Evolutionary conservation across 2,797 vertebrate genomes (phyloP).

Genomic region (Salarias fasciatus): DNA sequence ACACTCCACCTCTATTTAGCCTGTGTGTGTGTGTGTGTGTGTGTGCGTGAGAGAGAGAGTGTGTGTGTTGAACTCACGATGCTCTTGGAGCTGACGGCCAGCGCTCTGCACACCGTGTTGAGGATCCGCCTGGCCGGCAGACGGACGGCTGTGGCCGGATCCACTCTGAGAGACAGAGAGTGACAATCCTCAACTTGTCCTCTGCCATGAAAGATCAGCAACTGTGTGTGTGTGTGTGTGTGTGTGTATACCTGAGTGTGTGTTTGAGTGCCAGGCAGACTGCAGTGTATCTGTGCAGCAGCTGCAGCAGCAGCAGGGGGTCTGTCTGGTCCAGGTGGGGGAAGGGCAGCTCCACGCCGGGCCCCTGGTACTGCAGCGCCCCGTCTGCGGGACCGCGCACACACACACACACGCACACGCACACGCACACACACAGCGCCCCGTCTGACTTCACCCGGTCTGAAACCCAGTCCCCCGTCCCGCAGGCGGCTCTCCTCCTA

Average conservation of each 20-base stretch:
- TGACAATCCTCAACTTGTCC: no score
- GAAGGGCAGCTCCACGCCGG: constrained; percentile 84
- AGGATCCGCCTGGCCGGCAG: constrained; percentile 88
- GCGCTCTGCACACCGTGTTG: constrained; percentile 87
- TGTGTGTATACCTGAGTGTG: constrained; percentile 81
- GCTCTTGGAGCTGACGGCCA: constrained; percentile 86
- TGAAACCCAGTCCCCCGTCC: no score
- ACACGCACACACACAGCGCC: no score
- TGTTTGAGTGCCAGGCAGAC: constrained; percentile 84
- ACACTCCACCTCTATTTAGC: no score
- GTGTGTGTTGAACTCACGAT: constrained; percentile 81
- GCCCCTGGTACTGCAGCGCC: constrained; percentile 84
- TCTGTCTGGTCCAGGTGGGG: constrained; percentile 80
- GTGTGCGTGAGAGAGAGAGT: neutral
- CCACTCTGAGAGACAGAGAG: constrained; percentile 80
- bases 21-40: constrained; percentile 6
- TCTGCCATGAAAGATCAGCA: no score
- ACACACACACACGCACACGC: no score
- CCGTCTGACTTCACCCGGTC: no score
- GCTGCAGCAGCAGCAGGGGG: constrained; percentile 81
- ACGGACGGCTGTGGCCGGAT: constrained; percentile 86
- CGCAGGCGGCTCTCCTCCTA: no score
- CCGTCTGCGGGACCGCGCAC: no score
- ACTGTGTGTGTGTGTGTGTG: constrained; percentile 85
- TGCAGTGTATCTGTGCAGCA: constrained; percentile 85